These are phyloP conservation scores for Diarsia rubi DNA, from an alignment of 2,888 invertebrate species.

Conservation along the genomic window DNA sequence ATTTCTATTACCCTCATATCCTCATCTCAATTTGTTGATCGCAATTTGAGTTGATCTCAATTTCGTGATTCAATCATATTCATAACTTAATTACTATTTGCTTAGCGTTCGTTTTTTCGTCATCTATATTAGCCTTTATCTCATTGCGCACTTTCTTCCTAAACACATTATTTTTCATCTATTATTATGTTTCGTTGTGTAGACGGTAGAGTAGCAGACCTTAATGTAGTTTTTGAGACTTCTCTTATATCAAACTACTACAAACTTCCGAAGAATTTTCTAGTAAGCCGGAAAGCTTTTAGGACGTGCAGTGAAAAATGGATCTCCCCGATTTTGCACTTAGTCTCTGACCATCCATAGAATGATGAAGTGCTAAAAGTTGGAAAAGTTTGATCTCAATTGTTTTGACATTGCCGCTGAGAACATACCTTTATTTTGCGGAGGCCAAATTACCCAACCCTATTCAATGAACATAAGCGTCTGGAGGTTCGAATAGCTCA, in stretches of 20 bases:
- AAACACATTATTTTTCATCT: background rate
- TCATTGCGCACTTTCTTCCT: background rate
- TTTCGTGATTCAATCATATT: background rate
- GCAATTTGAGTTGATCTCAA: no score
- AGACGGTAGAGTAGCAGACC: background rate
- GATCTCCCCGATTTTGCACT: background rate
- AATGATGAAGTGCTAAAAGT: slow-evolving; percentile 1
- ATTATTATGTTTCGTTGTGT: background rate
- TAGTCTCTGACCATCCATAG: background rate
- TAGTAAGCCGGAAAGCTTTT: background rate
- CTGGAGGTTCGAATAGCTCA: slow-evolving; percentile 36
- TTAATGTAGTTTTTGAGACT: background rate
- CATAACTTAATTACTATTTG: no score
- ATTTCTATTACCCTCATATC: background rate
- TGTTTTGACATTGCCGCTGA: background rate
- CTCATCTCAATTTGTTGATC: background rate
- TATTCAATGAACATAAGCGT: slow-evolving; percentile 40
- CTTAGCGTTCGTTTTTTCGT: background rate
- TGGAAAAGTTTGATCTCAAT: background rate
- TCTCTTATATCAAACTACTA: background rate
- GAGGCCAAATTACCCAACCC: slow-evolving; percentile 28
- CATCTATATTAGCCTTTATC: background rate
- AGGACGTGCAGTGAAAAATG: background rate
- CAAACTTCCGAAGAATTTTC: background rate
- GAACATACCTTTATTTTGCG: background rate